phyloP scores from a whole-genome alignment of 2,113 vertebrate genomes.

The Tychaedon coryphoeus region DNA sequence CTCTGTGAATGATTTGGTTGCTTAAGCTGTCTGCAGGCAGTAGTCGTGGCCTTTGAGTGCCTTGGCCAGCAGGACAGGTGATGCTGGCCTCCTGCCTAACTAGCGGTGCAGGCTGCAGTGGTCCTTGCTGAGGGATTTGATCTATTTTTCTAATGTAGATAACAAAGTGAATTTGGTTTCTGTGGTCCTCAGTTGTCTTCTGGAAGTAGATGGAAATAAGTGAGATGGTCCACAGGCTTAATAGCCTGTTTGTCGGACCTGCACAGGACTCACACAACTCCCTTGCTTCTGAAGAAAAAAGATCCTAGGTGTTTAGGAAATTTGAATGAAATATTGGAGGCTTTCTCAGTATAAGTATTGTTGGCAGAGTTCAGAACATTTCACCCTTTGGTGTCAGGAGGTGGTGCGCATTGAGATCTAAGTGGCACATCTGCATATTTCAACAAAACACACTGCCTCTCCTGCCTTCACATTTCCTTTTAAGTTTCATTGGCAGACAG shows the following conservation, averaged over 20 bases:
- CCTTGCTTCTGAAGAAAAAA: background rate
- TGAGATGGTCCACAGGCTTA: background rate
- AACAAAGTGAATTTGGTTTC: background rate
- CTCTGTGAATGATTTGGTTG: background rate
- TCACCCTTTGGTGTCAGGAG: background rate
- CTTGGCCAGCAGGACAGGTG: background rate
- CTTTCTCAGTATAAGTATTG: background rate
- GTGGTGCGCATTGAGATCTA: background rate
- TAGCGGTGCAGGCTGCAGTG: background rate
- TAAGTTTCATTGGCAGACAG: conserved; percentile 42
- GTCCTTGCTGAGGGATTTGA: background rate
- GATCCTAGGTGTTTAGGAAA: background rate
- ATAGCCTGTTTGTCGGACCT: rapidly evolving
- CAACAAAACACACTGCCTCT: conserved; percentile 39
- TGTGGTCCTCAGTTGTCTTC: background rate
- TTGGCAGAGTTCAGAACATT: conserved; percentile 15
- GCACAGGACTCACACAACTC: background rate
- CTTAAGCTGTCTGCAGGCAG: background rate
- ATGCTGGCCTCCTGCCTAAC: background rate
- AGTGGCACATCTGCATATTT: conserved; percentile 47
- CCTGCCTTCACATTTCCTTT: conserved; percentile 6
- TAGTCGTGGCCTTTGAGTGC: rapidly evolving
- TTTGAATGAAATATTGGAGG: background rate
- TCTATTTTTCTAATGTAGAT: background rate
- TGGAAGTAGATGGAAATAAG: background rate